phyloP scores from a whole-genome alignment of 2,888 invertebrate genomes.

The Pandemis cinnamomeana region DNA sequence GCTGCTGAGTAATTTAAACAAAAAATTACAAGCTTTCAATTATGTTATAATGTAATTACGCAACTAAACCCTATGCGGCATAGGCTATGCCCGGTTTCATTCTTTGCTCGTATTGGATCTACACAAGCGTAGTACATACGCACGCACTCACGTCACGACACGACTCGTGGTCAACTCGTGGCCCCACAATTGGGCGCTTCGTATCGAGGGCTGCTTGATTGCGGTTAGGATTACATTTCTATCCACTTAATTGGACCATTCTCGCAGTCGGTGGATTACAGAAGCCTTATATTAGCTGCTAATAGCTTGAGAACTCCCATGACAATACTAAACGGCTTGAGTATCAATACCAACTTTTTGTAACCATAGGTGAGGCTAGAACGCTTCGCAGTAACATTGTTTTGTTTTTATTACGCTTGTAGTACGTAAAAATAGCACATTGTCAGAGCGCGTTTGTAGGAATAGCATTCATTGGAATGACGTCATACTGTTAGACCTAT shows the following conservation, averaged over 20 bases:
- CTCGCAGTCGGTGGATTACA: conserved; percentile 31
- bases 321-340: conserved; percentile 32
- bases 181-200: conserved; percentile 9
- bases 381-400: background rate
- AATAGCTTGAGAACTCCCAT: conserved; percentile 34
- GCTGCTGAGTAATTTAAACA: no score
- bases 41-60: no score
- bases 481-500: no score
- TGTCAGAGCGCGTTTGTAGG: background rate
- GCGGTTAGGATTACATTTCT: conserved; percentile 29
- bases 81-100: no score
- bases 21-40: no score
- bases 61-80: no score
- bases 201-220: conserved; percentile 33
- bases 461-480: background rate
- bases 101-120: background rate
- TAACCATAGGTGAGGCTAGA: background rate
- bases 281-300: conserved; percentile 39
- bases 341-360: conserved; percentile 30
- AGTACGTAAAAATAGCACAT: background rate
- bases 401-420: conserved; percentile 1
- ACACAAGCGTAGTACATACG: background rate
- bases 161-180: conserved; percentile 5
- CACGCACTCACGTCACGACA: background rate
- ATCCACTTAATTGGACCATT: conserved; percentile 37